Percentiles rank a stretch among this genome's conserved stretches.
Conservation (phyloP, 2,888 invertebrate species). For the Adelognathus sp. region DNA sequence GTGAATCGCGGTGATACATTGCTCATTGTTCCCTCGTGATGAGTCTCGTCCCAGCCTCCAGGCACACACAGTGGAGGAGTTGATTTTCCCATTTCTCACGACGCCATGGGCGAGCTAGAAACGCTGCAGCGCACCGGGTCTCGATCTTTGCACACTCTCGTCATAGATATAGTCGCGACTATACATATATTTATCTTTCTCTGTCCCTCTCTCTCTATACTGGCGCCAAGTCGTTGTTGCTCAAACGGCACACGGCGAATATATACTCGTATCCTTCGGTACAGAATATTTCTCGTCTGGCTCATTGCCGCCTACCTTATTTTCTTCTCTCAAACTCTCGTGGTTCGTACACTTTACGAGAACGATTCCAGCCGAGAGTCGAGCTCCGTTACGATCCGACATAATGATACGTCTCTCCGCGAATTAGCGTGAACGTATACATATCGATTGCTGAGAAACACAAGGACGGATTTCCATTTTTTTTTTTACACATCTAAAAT, state of each 20-base stretch:
- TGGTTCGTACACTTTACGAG: constrained; percentile 18
- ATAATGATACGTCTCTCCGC: constrained; percentile 55
- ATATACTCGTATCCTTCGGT: constrained; percentile 4
- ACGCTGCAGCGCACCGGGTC: constrained; percentile 6
- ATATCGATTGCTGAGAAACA: no score
- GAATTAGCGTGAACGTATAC: neutral
- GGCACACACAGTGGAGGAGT: constrained; percentile 52
- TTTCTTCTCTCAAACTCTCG: constrained; percentile 21
- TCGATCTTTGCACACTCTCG: constrained; percentile 29
- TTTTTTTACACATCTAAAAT: no score
- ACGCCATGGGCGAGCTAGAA: neutral
- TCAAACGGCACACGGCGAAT: constrained; percentile 33
- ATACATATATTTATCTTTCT: no score
- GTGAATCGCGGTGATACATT: constrained; percentile 52
- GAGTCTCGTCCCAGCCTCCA: constrained; percentile 51
- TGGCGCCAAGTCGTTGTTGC: constrained; percentile 54
- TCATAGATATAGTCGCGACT: constrained; percentile 42
- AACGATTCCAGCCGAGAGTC: neutral
- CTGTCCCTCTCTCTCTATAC: constrained; percentile 6
- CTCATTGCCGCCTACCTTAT: constrained; percentile 49
- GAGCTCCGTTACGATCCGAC: constrained; percentile 51
- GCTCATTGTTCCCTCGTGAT: constrained; percentile 54
- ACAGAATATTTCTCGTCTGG: constrained; percentile 30
- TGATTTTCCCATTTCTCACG: neutral
- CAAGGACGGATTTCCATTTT: no score